Evolutionary conservation across 1,140 invertebrate species (phyloP).

Genomic region (Periplaneta americana): DNA sequence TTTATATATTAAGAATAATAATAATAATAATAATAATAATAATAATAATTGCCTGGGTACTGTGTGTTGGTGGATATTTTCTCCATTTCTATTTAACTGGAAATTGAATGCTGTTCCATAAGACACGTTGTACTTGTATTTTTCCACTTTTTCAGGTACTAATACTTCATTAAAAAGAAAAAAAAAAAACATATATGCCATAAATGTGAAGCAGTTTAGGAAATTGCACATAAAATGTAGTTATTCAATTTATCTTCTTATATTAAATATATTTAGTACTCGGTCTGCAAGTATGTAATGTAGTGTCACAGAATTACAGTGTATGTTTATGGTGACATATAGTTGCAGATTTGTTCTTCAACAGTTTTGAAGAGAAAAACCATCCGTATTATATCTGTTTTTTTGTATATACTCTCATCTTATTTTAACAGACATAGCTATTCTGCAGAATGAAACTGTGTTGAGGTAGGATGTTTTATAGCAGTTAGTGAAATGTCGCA

Average conservation of each 20-base stretch:
- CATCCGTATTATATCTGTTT: neutral
- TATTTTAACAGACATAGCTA: neutral
- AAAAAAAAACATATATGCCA: no score
- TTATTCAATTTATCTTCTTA: neutral
- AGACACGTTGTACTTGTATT: neutral
- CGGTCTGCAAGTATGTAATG: neutral
- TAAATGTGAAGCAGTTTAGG: neutral
- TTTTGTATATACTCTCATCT: neutral
- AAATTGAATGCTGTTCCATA: neutral
- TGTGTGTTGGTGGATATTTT: neutral
- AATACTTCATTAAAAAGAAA: neutral
- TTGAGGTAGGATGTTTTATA: neutral
- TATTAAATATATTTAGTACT: neutral
- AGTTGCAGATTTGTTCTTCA: no score
- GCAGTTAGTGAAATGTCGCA: neutral
- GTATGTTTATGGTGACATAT: no score
- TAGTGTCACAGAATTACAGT: no score
- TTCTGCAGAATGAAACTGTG: neutral
- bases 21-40: neutral
- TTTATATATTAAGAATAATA: neutral
- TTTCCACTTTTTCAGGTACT: neutral
- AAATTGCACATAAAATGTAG: neutral
- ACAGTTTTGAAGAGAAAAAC: neutral
- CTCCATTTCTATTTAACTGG: neutral
- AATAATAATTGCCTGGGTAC: neutral